A percentile compares a stretch with the other conserved stretches of the same genome.
Conservation (phyloP, 2,797 vertebrate genomes). For the Alosa sapidissima region DNA sequence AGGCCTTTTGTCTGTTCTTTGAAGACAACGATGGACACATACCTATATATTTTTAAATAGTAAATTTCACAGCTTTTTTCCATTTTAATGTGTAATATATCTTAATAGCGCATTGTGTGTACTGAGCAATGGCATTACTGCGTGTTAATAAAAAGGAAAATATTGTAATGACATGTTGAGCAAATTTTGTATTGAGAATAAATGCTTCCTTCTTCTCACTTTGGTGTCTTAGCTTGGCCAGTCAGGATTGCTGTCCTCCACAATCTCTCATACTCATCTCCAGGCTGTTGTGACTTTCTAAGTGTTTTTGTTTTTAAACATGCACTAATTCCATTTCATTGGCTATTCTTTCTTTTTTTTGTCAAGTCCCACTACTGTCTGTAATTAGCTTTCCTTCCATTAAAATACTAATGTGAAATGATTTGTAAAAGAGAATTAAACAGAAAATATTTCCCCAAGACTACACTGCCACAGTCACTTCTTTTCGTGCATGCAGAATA, state of each 20-base stretch:
- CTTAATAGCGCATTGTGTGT: not conserved
- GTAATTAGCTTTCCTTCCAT: conserved; percentile 16
- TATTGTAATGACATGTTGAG: not conserved
- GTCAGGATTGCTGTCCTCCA: not conserved
- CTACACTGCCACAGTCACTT: not conserved
- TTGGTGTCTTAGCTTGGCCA: not conserved
- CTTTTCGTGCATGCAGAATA: not conserved
- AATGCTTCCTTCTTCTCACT: not conserved
- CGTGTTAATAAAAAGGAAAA: conserved; percentile 21
- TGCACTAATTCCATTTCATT: not conserved
- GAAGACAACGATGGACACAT: conserved; percentile 28
- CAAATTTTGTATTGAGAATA: not conserved
- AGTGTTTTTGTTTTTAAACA: not conserved
- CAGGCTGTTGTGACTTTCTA: not conserved
- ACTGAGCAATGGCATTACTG: conserved; percentile 8
- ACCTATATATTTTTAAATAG: conserved; percentile 20
- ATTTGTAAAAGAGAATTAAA: conserved; percentile 25
- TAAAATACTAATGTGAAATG: conserved; percentile 24
- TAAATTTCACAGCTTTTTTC: conserved; percentile 25
- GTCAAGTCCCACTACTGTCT: conserved; percentile 1
- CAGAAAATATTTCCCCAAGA: conserved; percentile 7
- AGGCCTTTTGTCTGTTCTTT: conserved; percentile 51
- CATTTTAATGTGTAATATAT: conserved; percentile 41
- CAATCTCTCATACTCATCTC: not conserved
- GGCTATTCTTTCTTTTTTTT: not conserved